These are phyloP conservation scores for Norana najaformis DNA, from an alignment of 2,888 invertebrate species.

Conservation along the genomic window DNA sequence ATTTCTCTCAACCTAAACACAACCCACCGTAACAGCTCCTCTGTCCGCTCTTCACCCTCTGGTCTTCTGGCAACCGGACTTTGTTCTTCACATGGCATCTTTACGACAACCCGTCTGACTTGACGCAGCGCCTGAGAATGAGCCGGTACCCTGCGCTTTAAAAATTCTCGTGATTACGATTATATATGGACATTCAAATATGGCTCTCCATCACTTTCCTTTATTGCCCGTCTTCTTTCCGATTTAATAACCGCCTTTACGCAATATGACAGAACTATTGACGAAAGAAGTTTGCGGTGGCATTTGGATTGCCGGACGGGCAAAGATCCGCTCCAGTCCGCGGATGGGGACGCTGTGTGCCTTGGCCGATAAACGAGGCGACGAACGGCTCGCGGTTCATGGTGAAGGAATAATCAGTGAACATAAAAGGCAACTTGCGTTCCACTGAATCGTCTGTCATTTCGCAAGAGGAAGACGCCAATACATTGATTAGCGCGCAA, in stretches of 20 bases:
- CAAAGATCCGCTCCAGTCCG: not conserved
- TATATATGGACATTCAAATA: not conserved
- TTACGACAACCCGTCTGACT: too few relatives aligned
- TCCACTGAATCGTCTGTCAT: slow-evolving; percentile 1
- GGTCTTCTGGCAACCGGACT: too few relatives aligned
- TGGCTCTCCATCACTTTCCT: not conserved
- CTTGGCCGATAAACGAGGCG: not conserved
- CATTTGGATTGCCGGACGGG: not conserved
- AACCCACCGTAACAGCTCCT: too few relatives aligned
- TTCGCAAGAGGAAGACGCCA: slow-evolving; percentile 13
- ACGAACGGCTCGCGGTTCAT: slow-evolving; percentile 13
- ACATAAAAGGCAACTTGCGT: not conserved
- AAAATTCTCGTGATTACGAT: too few relatives aligned
- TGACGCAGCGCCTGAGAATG: too few relatives aligned
- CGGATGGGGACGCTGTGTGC: not conserved
- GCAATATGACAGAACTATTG: not conserved
- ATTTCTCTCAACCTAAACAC: too few relatives aligned
- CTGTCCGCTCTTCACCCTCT: too few relatives aligned
- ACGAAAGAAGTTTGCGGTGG: slow-evolving; percentile 5
- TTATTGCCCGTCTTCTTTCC: not conserved
- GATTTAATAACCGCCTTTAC: slow-evolving; percentile 13
- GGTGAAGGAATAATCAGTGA: not conserved
- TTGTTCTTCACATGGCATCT: too few relatives aligned
- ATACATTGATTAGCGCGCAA: not conserved
- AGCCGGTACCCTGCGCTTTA: too few relatives aligned